Evolutionary conservation across 1,140 invertebrate genomes (phyloP), one percentile per base, ranked within the genome.

Genomic region (Lutraria rhynchaena): DNA sequence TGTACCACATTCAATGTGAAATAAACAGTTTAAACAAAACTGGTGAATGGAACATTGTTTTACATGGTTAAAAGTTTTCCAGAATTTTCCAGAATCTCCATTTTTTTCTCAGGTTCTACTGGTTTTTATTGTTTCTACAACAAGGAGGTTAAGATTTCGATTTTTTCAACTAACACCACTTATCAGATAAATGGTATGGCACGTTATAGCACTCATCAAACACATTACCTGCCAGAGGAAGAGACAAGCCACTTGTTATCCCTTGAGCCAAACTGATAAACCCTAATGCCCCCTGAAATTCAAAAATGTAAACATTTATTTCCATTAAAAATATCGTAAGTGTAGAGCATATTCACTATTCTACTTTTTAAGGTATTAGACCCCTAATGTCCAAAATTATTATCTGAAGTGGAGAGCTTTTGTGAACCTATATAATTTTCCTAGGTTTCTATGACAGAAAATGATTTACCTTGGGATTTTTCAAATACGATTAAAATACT

Each of bases 261-360:
- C 75, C 75, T 29, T 77, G 75, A 4, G 51, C 37, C 5, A 77
- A 49, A 58, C 53, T 60, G 4, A 63, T 46, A 31, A 53, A 77
- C n/a, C 75, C 75, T 11, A 77, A 44, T 3, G 75, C 75, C 24
- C 60, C 75, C 75, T 77, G 46, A 3, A n/a, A n/a, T n/a, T n/a
- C n/a, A n/a, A n/a, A n/a, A n/a, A n/a, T n/a, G n/a, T n/a, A n/a
- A n/a, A n/a, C n/a, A n/a, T n/a, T n/a, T n/a, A n/a, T n/a, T n/a
- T n/a, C n/a, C n/a, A n/a, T n/a, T n/a, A n/a, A n/a, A n/a, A n/a
- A n/a, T n/a, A n/a, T n/a, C n/a, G n/a, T n/a, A n/a, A n/a, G n/a
- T n/a, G n/a, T n/a, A n/a, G n/a, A n/a, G n/a, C n/a, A n/a, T n/a
- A n/a, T n/a, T n/a, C n/a, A n/a, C n/a, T n/a, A n/a, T n/a, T n/a